These are phyloP conservation scores for Hemicrepidius hirtus DNA, from an alignment of 2,888 invertebrate species.

Conservation along the genomic window DNA sequence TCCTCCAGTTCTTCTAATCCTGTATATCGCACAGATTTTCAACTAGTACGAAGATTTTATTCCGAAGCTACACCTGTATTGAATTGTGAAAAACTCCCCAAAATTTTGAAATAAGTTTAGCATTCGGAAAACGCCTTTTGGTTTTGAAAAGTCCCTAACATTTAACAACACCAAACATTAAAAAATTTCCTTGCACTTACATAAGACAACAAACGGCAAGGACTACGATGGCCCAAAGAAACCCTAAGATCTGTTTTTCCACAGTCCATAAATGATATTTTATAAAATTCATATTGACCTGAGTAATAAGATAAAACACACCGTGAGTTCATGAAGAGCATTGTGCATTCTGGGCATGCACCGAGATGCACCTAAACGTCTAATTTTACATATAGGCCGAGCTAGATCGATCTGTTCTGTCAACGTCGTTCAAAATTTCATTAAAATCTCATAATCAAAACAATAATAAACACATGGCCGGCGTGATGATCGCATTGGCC, in stretches of 20 bases:
- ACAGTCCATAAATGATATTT: neutral
- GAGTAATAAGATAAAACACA: neutral
- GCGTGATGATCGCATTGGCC: neutral
- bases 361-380: conserved; percentile 23
- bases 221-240: neutral
- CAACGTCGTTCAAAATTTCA: neutral
- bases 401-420: conserved; percentile 29
- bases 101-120: no score
- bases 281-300: conserved; percentile 1
- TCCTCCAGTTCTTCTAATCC: no score
- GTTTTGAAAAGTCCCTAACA: no score
- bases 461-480: neutral
- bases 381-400: conserved; percentile 28
- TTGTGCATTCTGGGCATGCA: conserved; percentile 24
- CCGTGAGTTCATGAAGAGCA: neutral
- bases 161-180: neutral
- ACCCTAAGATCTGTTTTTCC: neutral
- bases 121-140: no score
- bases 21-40: no score
- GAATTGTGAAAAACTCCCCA: no score
- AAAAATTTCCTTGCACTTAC: neutral
- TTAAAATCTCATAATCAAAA: neutral
- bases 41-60: no score
- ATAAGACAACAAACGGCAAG: neutral
- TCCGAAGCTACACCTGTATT: no score